Percentiles rank a stretch among this genome's conserved stretches.
These are phyloP conservation scores for Anticlea derivata DNA, from an alignment of 2,888 invertebrate species.

Conservation along the genomic window DNA sequence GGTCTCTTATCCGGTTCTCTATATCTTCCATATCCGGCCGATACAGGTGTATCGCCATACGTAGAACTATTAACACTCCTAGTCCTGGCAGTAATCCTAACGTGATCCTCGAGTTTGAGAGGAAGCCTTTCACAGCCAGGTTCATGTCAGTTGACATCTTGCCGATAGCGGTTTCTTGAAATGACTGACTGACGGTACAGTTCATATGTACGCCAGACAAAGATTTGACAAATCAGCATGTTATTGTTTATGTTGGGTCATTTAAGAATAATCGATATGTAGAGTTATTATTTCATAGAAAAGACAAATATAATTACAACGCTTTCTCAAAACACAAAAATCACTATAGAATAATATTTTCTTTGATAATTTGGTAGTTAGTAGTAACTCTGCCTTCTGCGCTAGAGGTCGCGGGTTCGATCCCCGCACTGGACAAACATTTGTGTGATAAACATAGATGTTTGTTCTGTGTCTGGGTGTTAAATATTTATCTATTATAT, in stretches of 20 bases:
- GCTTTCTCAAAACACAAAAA: no score
- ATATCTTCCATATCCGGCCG: conserved; percentile 89
- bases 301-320: not conserved
- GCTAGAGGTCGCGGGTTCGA: no score
- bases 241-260: conserved; percentile 46
- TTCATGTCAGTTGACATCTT: conserved; percentile 55
- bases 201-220: conserved; percentile 37
- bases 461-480: no score
- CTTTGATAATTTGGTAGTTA: no score
- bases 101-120: conserved; percentile 86
- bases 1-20: conserved; percentile 84
- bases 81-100: conserved; percentile 87
- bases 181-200: conserved; percentile 31
- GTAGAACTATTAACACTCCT: conserved; percentile 85
- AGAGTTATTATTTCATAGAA: conserved; percentile 25
- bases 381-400: no score
- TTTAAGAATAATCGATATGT: conserved; percentile 37
- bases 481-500: no score
- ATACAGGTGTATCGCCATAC: conserved; percentile 85
- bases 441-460: no score
- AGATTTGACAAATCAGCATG: conserved; percentile 40
- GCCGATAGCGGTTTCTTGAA: conserved; percentile 16
- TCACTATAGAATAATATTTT: no score
- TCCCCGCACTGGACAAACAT: no score
- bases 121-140: conserved; percentile 61